A percentile compares a stretch with the other conserved stretches of the same genome.
These are phyloP conservation scores for Herpetotheres cachinnans DNA, from an alignment of 2,113 vertebrate genomes.

Conservation along the genomic window DNA sequence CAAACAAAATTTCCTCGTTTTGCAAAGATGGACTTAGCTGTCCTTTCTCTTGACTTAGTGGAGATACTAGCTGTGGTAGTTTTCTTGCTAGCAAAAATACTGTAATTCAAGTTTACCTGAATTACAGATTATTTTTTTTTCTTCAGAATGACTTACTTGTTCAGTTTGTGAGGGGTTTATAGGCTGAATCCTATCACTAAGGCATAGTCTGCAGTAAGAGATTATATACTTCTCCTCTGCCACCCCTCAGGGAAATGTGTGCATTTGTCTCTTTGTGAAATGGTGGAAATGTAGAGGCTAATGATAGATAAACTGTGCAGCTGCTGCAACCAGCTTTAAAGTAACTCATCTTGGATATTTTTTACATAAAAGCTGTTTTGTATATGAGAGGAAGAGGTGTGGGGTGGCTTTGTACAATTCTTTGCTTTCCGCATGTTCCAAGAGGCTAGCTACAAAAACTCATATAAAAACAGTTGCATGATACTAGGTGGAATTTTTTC, in stretches of 20 bases:
- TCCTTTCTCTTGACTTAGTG: not conserved
- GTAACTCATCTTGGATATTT: not conserved
- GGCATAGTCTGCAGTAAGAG: not conserved
- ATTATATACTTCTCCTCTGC: not conserved
- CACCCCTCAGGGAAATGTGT: not conserved
- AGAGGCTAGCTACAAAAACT: not conserved
- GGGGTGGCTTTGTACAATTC: not conserved
- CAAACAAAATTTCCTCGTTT: not conserved
- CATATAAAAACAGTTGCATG: not conserved
- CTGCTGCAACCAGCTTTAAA: not conserved
- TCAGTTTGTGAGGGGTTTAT: not conserved
- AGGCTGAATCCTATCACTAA: not conserved
- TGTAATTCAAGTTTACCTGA: not conserved
- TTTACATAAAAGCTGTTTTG: not conserved
- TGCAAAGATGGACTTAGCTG: not conserved
- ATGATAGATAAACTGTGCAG: not conserved
- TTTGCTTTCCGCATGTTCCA: not conserved
- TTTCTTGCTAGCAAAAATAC: not conserved
- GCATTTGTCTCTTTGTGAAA: not conserved
- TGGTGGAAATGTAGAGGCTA: not conserved
- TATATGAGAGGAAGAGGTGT: not conserved
- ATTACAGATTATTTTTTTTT: not conserved
- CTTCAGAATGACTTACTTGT: not conserved
- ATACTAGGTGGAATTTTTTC: not conserved
- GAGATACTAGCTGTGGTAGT: not conserved